phyloP scores from a whole-genome alignment of 2,797 vertebrate genomes.

The Fundulus diaphanus region DNA sequence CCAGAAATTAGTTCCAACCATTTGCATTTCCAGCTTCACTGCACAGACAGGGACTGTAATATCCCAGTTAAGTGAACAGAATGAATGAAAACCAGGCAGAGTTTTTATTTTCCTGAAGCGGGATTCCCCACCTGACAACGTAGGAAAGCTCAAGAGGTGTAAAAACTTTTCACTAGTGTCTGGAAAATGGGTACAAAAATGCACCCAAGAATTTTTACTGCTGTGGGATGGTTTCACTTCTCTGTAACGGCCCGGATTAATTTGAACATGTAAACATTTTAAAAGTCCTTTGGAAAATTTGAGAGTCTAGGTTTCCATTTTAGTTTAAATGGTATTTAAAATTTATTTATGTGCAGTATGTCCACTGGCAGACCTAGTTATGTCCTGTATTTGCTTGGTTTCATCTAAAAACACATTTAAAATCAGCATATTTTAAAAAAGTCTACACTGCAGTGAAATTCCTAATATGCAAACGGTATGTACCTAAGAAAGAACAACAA shows the following conservation, averaged over 20 bases:
- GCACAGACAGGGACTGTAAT: no score
- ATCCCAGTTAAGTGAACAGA: no score
- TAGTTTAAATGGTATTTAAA: no score
- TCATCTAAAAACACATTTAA: neutral
- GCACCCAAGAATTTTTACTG: neutral
- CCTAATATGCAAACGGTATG: neutral
- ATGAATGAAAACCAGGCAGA: no score
- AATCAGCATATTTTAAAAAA: neutral
- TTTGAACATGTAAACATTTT: neutral
- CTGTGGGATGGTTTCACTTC: neutral
- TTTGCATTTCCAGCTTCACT: no score
- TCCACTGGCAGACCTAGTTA: no score
- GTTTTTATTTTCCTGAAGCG: no score
- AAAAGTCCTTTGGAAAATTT: neutral
- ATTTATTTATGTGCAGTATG: no score
- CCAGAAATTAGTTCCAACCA: no score
- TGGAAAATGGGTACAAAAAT: constrained; percentile 3
- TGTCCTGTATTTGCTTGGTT: neutral
- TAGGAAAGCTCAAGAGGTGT: neutral
- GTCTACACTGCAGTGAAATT: neutral
- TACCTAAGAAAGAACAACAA: neutral
- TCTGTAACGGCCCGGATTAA: neutral
- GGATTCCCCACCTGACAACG: no score
- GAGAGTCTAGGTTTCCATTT: neutral
- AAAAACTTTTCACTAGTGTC: neutral